Conservation (phyloP, 2,888 invertebrate genomes). For the Antheraea assamensis region DNA sequence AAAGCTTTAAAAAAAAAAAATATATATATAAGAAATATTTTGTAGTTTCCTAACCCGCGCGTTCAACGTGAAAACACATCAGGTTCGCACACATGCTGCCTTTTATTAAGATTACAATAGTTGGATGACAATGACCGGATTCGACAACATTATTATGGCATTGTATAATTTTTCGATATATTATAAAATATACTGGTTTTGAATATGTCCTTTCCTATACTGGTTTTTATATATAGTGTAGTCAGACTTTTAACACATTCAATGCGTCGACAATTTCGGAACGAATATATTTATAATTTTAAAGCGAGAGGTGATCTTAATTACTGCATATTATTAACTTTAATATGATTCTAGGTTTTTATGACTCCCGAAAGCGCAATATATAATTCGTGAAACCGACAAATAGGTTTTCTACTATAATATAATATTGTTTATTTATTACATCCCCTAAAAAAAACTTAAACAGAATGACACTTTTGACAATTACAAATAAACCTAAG, state of each 20-base stretch:
- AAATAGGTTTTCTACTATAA: not conserved
- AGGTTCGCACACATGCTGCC: not conserved
- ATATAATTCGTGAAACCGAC: not conserved
- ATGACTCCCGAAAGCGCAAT: too few relatives aligned
- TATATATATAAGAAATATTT: not conserved
- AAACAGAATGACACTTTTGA: too few relatives aligned
- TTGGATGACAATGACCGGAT: conserved; percentile 15
- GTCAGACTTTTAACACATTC: not conserved
- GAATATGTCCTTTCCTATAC: not conserved
- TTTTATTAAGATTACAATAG: conserved; percentile 5
- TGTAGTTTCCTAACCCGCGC: not conserved
- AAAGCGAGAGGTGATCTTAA: too few relatives aligned
- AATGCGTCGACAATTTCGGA: not conserved
- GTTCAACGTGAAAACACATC: not conserved
- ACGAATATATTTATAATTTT: too few relatives aligned
- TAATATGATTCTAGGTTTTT: too few relatives aligned
- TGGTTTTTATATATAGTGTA: not conserved
- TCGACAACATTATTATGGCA: not conserved
- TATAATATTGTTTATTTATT: not conserved
- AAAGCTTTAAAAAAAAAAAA: too few relatives aligned
- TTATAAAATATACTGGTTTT: conserved; percentile 1
- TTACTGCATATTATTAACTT: too few relatives aligned
- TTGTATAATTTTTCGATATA: conserved; percentile 7
- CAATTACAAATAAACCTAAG: too few relatives aligned
- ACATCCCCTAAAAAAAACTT: too few relatives aligned